phyloP scores from a whole-genome alignment of 2,888 invertebrate genomes.

The Gandaritis pyraliata region DNA sequence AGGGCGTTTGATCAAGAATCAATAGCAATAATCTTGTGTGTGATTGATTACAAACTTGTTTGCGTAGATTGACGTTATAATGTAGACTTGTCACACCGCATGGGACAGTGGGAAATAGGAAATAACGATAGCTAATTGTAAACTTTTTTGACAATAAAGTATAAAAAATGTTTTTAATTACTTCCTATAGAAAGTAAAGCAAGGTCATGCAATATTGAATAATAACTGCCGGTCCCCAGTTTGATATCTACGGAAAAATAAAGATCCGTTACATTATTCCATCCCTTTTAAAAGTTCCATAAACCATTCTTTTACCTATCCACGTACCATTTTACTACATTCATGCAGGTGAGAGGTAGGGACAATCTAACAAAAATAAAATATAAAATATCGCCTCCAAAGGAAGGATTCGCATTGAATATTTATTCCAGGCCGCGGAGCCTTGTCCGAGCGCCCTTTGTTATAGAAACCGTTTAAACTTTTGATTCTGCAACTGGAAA shows the following conservation, averaged over 20 bases:
- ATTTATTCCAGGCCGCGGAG: constrained; percentile 76
- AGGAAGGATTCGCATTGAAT: constrained; percentile 84
- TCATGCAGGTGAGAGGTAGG: constrained; percentile 73
- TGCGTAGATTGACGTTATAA: constrained; percentile 70
- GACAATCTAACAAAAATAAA: constrained; percentile 74
- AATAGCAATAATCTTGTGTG: constrained; percentile 75
- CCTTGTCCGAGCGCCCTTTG: constrained; percentile 79
- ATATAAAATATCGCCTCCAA: constrained; percentile 82
- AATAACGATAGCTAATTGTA: constrained; percentile 40
- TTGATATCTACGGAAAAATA: constrained; percentile 26
- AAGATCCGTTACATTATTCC: constrained; percentile 52
- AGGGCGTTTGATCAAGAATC: constrained; percentile 77
- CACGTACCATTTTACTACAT: constrained; percentile 62
- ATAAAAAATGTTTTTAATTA: constrained; percentile 36
- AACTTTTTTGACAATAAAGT: constrained; percentile 40
- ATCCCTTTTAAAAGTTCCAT: constrained; percentile 47
- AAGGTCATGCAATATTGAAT: constrained; percentile 24
- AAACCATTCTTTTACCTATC: constrained; percentile 54
- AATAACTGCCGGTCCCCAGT: constrained; percentile 20
- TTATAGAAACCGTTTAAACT: constrained; percentile 81
- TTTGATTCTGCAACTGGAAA: constrained; percentile 84
- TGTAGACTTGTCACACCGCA: constrained; percentile 42
- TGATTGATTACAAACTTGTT: constrained; percentile 84
- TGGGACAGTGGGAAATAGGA: constrained; percentile 29
- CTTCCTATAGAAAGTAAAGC: constrained; percentile 21